A percentile compares a stretch with the other conserved stretches of the same genome.
phyloP scores from a whole-genome alignment of 1,140 invertebrate species.

The Tetraneura akinire region DNA sequence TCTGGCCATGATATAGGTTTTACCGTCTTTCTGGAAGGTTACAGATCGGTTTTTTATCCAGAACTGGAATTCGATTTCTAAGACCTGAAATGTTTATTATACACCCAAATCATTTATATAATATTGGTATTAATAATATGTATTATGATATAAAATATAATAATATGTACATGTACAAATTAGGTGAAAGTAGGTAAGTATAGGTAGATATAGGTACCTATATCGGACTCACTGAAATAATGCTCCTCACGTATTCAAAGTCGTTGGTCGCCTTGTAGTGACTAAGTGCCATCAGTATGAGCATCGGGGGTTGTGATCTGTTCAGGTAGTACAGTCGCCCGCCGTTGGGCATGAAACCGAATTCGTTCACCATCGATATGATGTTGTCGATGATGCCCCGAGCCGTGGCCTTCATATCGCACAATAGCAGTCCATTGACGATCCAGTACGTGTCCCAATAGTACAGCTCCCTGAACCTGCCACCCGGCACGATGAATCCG shows the following conservation, averaged over 20 bases:
- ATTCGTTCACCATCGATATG: constrained; percentile 66
- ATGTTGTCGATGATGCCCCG: constrained; percentile 77
- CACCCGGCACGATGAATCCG: constrained; percentile 82
- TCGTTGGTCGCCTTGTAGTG: constrained; percentile 73
- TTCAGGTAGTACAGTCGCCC: constrained; percentile 74
- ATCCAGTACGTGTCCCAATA: constrained; percentile 92
- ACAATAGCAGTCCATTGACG: constrained; percentile 64
- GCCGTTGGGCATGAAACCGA: constrained; percentile 78
- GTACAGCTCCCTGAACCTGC: constrained; percentile 82
- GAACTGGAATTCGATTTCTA: constrained; percentile 72
- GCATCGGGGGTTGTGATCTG: constrained; percentile 78
- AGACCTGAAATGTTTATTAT: constrained; percentile 58
- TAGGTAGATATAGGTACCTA: too few relatives aligned
- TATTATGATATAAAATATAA: too few relatives aligned
- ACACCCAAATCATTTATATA: not conserved
- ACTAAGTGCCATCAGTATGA: constrained; percentile 74
- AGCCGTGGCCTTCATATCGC: constrained; percentile 73
- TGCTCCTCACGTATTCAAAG: constrained; percentile 64
- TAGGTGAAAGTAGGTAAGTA: too few relatives aligned
- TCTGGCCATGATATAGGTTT: constrained; percentile 65
- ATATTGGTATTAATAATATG: not conserved
- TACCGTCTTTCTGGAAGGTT: constrained; percentile 62
- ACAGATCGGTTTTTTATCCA: constrained; percentile 63
- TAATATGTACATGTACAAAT: too few relatives aligned
- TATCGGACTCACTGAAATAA: constrained; percentile 59